These are phyloP conservation scores for Crematogaster levior DNA, from an alignment of 2,888 invertebrate species.

Conservation along the genomic window DNA sequence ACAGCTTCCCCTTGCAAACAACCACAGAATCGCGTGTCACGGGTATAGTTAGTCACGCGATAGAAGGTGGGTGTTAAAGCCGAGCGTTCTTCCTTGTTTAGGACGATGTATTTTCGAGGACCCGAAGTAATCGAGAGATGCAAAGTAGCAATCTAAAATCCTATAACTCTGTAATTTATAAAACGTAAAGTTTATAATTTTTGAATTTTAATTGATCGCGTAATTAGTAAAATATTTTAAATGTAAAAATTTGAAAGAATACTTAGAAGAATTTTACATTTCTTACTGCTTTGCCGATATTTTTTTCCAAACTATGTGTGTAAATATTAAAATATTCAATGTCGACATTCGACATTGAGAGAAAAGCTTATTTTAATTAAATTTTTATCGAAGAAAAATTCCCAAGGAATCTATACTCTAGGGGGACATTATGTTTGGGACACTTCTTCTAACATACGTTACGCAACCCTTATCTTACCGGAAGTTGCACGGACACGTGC, in stretches of 20 bases:
- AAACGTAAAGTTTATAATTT: background rate
- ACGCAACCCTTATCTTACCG: background rate
- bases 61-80: constrained; percentile 29
- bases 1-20: constrained; percentile 28
- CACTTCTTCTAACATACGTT: background rate
- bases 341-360: background rate
- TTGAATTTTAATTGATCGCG: background rate
- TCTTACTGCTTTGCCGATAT: background rate
- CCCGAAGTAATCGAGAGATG: background rate
- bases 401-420: background rate
- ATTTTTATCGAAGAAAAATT: background rate
- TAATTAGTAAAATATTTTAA: background rate
- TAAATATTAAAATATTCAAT: background rate
- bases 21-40: constrained; percentile 21
- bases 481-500: constrained; percentile 25
- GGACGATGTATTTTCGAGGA: background rate
- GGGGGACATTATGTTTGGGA: background rate
- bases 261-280: background rate
- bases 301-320: background rate
- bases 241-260: background rate
- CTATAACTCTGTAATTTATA: background rate
- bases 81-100: constrained; percentile 23
- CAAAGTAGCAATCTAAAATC: background rate
- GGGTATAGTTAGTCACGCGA: constrained; percentile 31
- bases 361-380: background rate